Evolutionary conservation across 2,888 invertebrate species (phyloP), one percentile per base, ranked within the genome.

Genomic region (Siphlonurus alternatus): DNA sequence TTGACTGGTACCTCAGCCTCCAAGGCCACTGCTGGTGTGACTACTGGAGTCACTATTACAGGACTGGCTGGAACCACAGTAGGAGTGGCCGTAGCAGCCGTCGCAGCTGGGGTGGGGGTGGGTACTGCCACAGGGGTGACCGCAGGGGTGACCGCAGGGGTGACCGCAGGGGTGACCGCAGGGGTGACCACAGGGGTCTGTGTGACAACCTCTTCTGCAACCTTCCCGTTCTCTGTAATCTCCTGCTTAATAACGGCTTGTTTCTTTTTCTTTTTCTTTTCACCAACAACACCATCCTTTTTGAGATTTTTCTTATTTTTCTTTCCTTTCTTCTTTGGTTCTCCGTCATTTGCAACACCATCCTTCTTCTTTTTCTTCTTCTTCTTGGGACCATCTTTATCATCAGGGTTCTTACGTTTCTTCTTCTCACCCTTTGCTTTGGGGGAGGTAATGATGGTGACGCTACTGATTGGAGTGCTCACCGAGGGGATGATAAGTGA

Each of bases 161-260:
- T 65, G 65, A 66, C 63, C 64, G 62, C 66, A 69, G 69, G 67
- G 68, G 68, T 65, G 62, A 63, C 65, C 67, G 68, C 51, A 59
- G 53, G 25, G 22, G 61, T 23, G 18, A n/a, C 69, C 67, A 67
- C 67, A 64, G 64, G 67, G 71, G 71, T 69, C 70, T 71, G 70
- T 72, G 70, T 71, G 72, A 71, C 72, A 73, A 73, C 73, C 73
- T 73, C 73, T 73, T 72, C 72, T 73, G 73, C 73, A 73, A 72
- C 73, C 68, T 66, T 72, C 20, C 62, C 22, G 22, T 63, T 63
- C n/a, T 60, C 61, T 53, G 73, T 74, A 72, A 72, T 72, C 71
- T 70, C 71, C 71, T 72, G 71, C 73, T 73, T 69, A 70, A 67
- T 68, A 67, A 67, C 51, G 63, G 66, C 61, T 20, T 25, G 53